phyloP scores from a whole-genome alignment of 1,140 invertebrate genomes.

The Antheraea pernyi region DNA sequence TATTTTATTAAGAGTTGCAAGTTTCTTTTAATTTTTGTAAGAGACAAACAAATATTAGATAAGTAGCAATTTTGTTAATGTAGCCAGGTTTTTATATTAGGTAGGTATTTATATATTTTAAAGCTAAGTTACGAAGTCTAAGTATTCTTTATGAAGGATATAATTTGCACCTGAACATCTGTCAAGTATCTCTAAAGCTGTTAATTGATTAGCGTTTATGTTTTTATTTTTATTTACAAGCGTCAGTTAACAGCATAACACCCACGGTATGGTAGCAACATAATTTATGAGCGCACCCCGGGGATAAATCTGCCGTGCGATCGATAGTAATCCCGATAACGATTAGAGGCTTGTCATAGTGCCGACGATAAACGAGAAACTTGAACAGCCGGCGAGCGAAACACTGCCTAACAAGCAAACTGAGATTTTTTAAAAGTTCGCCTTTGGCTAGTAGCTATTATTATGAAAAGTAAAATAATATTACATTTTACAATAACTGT shows the following conservation, averaged over 20 bases:
- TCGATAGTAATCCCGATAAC: constrained; percentile 25
- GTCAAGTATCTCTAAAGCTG: not conserved
- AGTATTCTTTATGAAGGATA: not conserved
- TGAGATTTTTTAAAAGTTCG: not conserved
- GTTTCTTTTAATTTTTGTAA: too few relatives aligned
- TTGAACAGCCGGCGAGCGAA: not conserved
- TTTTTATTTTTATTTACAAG: not conserved
- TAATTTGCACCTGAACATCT: not conserved
- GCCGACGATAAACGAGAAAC: not conserved
- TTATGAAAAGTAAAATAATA: not conserved
- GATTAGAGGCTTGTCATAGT: constrained; percentile 15
- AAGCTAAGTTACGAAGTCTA: too few relatives aligned
- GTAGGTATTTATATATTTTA: too few relatives aligned
- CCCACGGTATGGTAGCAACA: constrained; percentile 36
- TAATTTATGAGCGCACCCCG: constrained; percentile 41
- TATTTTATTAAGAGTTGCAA: too few relatives aligned
- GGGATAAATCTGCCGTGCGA: constrained; percentile 39
- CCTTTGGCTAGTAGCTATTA: not conserved
- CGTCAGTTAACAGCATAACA: constrained; percentile 25
- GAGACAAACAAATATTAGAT: too few relatives aligned
- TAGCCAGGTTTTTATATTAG: too few relatives aligned
- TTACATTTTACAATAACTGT: not conserved
- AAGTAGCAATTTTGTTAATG: too few relatives aligned
- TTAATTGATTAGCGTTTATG: not conserved
- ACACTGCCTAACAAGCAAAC: too few relatives aligned